Conservation (phyloP, 64 coral and sea anemone species). For the Astreopora myriophthalma region DNA sequence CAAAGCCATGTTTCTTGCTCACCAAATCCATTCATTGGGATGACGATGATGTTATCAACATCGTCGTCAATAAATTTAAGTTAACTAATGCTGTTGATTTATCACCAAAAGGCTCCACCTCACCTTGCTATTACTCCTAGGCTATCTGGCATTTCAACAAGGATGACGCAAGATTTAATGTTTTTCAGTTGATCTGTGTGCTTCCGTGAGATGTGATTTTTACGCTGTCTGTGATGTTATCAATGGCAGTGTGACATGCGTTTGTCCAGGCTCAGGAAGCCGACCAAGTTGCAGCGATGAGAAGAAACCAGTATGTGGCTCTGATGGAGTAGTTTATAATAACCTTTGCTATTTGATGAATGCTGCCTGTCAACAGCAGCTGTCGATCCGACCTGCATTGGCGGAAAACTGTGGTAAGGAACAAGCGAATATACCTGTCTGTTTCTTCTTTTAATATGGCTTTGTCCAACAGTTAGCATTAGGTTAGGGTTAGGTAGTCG, state of each 20-base stretch:
- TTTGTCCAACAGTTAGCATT: too few species aligned
- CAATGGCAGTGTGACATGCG: not conserved
- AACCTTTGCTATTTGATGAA: not conserved
- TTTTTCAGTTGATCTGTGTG: constrained; percentile 10
- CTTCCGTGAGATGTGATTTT: not conserved
- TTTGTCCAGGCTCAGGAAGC: constrained; percentile 18
- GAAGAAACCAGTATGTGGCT: constrained; percentile 12
- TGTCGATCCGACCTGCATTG: not conserved
- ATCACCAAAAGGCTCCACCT: not conserved
- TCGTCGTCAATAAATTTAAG: too few species aligned
- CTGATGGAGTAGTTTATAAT: constrained; percentile 10
- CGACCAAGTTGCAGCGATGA: not conserved
- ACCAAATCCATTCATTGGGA: too few species aligned
- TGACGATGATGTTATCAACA: too few species aligned
- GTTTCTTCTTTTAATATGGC: too few species aligned
- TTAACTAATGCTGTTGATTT: too few species aligned
- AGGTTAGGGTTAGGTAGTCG: too few species aligned
- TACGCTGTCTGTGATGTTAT: constrained; percentile 1
- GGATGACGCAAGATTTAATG: too few species aligned
- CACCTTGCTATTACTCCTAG: too few species aligned
- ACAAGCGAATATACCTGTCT: too few species aligned
- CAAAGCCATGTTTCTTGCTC: too few species aligned
- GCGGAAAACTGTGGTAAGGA: constrained; percentile 7
- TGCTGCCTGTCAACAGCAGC: constrained; percentile 7
- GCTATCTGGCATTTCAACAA: not conserved